These are phyloP conservation scores for Sarcophaga variegata DNA, from an alignment of 2,888 invertebrate species.

Conservation along the genomic window DNA sequence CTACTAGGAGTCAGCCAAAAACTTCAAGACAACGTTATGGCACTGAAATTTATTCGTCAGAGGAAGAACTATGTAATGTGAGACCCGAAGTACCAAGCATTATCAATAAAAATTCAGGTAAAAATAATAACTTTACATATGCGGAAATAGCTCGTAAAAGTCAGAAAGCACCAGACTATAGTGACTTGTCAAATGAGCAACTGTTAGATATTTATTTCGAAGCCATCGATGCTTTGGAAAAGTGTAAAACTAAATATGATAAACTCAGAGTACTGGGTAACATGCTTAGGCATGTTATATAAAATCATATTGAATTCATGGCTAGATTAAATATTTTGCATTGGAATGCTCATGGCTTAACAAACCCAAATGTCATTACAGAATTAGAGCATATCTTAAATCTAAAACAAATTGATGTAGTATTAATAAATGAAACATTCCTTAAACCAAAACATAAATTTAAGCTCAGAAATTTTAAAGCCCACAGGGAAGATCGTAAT, in stretches of 20 bases:
- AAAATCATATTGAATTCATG: neutral
- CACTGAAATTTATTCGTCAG: neutral
- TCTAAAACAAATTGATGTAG: neutral
- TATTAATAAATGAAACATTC: too few relatives aligned
- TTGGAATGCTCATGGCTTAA: too few relatives aligned
- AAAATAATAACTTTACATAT: slow-evolving; percentile 13
- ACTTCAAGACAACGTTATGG: neutral
- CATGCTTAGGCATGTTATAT: slow-evolving; percentile 55
- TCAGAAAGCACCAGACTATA: neutral
- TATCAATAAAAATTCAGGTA: slow-evolving; percentile 4
- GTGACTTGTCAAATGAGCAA: slow-evolving; percentile 39
- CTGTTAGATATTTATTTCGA: slow-evolving; percentile 51
- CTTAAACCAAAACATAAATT: neutral
- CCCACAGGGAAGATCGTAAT: neutral
- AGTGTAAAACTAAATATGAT: slow-evolving; percentile 44
- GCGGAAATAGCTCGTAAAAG: neutral
- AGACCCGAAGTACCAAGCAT: neutral
- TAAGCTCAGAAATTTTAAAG: too few relatives aligned
- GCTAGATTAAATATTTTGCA: too few relatives aligned
- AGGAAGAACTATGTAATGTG: neutral
- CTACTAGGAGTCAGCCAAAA: neutral
- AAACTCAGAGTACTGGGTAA: slow-evolving; percentile 48
- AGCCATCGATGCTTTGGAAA: slow-evolving; percentile 46
- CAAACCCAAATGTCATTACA: neutral
- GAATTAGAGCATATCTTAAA: slow-evolving; percentile 1